These are phyloP conservation scores for Notamacropus eugenii DNA, from an alignment of 2,797 vertebrate species.

Conservation along the genomic window DNA sequence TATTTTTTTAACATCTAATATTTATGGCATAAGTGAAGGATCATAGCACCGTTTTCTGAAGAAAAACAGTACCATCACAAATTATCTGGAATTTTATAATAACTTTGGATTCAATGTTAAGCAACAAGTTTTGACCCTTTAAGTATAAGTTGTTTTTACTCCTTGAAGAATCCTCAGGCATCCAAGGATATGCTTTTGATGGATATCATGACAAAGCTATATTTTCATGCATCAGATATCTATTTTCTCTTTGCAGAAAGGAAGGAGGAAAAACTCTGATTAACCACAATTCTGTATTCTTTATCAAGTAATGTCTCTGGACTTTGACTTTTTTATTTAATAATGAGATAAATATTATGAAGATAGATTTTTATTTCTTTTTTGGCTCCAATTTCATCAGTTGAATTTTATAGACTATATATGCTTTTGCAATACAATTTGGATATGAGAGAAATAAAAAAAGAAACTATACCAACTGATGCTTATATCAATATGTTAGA, in stretches of 20 bases:
- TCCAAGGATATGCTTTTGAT: not conserved
- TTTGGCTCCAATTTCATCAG: not conserved
- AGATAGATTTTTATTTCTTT: constrained; percentile 24
- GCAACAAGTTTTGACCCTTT: not conserved
- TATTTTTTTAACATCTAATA: constrained; percentile 1
- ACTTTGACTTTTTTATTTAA: not conserved
- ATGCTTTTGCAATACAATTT: not conserved
- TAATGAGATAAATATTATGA: not conserved
- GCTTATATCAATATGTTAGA: not conserved
- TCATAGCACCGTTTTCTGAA: not conserved
- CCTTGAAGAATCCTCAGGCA: not conserved
- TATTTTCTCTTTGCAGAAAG: not conserved
- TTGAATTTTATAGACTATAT: not conserved
- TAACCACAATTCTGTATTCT: not conserved
- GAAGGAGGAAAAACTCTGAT: not conserved
- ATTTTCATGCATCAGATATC: not conserved
- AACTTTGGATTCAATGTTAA: not conserved
- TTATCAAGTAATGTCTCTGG: not conserved
- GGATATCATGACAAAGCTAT: not conserved
- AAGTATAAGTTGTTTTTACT: not conserved
- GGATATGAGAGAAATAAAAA: not conserved
- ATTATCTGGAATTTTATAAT: constrained; percentile 3
- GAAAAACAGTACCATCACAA: not conserved
- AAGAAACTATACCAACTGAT: not conserved
- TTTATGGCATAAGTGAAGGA: not conserved